Conservation (phyloP, 2,888 invertebrate species). For the Agrotis clavis region DNA sequence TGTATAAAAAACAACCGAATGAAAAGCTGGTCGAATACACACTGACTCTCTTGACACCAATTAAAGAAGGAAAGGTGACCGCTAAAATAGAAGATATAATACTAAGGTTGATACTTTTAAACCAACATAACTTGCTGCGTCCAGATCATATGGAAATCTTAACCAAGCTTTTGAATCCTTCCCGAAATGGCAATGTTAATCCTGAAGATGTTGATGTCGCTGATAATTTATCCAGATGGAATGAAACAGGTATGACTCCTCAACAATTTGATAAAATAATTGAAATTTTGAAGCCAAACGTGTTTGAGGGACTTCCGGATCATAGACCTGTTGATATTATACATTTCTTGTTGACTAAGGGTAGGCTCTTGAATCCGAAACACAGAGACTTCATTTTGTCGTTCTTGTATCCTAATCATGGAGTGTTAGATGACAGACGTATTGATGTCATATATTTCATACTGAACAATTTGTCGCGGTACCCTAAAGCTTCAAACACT, state of each 20-base stretch:
- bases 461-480: constrained; percentile 21
- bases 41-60: constrained; percentile 45
- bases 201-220: constrained; percentile 18
- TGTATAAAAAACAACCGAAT: constrained; percentile 21
- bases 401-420: constrained; percentile 43
- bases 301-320: constrained; percentile 26
- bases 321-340: constrained; percentile 47
- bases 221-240: constrained; percentile 34
- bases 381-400: constrained; percentile 40
- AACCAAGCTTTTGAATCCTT: constrained; percentile 33
- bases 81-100: constrained; percentile 19
- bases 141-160: constrained; percentile 41
- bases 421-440: constrained; percentile 42
- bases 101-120: constrained; percentile 33
- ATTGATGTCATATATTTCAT: constrained; percentile 50
- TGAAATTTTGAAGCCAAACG: constrained; percentile 41
- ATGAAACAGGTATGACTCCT: constrained; percentile 39
- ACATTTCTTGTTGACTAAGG: constrained; percentile 39
- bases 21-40: constrained; percentile 36
- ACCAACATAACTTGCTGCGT: constrained; percentile 28
- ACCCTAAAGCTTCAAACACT: constrained; percentile 26
- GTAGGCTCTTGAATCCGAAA: constrained; percentile 3
- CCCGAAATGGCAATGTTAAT: constrained; percentile 13
- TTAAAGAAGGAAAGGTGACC: constrained; percentile 26
- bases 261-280: constrained; percentile 40